Evolutionary conservation across 1,140 invertebrate species (phyloP).

Genomic region (Delia radicum): DNA sequence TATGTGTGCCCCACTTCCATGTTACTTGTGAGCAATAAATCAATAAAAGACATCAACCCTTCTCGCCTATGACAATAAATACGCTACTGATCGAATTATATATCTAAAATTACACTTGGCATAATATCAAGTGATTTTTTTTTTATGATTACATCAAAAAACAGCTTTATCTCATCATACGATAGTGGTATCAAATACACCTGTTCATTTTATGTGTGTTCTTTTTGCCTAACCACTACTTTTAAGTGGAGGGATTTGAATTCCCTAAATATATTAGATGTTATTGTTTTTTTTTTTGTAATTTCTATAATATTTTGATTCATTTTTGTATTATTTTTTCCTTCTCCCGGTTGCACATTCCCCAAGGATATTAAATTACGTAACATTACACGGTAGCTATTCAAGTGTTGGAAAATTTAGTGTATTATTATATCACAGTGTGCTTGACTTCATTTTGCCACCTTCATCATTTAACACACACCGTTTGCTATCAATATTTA

Average conservation of each 20-base stretch:
- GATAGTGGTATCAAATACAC: background rate
- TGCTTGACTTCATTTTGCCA: background rate
- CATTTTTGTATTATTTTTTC: background rate
- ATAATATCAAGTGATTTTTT: conserved; percentile 11
- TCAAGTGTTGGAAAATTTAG: too few relatives aligned
- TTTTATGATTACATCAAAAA: background rate
- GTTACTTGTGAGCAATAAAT: too few relatives aligned
- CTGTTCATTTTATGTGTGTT: background rate
- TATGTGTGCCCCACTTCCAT: too few relatives aligned
- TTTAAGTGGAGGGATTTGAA: background rate
- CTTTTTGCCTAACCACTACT: background rate
- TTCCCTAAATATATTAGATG: background rate
- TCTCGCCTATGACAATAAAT: too few relatives aligned
- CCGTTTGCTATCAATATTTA: background rate
- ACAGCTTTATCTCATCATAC: background rate
- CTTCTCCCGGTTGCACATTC: background rate
- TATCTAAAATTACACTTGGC: background rate
- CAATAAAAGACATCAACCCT: too few relatives aligned
- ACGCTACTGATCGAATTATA: background rate
- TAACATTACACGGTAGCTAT: conserved; percentile 1
- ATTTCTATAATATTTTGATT: background rate
- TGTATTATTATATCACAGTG: background rate
- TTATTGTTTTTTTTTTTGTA: background rate
- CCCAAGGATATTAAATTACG: conserved; percentile 5
- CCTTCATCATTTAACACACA: background rate